Conservation (phyloP, 2,888 invertebrate species). For the Thera obeliscata region DNA sequence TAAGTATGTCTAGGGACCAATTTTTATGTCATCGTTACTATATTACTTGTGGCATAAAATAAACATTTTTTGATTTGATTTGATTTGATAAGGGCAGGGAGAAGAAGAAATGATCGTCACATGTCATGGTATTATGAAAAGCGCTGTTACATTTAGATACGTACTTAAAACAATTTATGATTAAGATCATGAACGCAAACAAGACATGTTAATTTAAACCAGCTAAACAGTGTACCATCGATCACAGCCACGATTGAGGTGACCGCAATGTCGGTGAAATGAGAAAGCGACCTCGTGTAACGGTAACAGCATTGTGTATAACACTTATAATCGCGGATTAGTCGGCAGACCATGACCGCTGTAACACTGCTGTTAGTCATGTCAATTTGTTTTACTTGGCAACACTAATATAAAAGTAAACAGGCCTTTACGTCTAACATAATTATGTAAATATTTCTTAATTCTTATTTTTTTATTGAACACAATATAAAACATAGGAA, state of each 20-base stretch:
- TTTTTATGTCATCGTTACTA: no score
- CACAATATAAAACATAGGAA: no score
- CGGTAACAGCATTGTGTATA: slow-evolving; percentile 40
- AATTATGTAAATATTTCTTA: no score
- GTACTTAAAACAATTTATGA: no score
- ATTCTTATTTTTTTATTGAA: no score
- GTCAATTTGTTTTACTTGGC: slow-evolving; percentile 7
- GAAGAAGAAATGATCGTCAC: no score
- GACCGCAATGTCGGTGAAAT: slow-evolving; percentile 61
- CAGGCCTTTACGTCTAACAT: background rate
- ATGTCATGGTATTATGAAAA: no score
- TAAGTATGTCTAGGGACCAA: no score
- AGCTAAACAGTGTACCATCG: slow-evolving; percentile 18
- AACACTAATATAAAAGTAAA: background rate
- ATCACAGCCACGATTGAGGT: slow-evolving; percentile 48
- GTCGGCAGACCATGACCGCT: slow-evolving; percentile 14
- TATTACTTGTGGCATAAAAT: no score
- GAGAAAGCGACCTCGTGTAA: slow-evolving; percentile 58
- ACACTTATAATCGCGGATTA: slow-evolving; percentile 34
- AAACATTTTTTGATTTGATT: no score
- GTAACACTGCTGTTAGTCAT: slow-evolving; percentile 11
- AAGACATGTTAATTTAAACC: background rate
- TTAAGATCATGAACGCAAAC: background rate
- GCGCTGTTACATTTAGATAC: no score
- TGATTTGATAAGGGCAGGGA: no score